Percentiles rank a stretch among this genome's conserved stretches.
Evolutionary conservation across 2,113 vertebrate genomes (phyloP).

Genomic region (Ammospiza nelsoni): DNA sequence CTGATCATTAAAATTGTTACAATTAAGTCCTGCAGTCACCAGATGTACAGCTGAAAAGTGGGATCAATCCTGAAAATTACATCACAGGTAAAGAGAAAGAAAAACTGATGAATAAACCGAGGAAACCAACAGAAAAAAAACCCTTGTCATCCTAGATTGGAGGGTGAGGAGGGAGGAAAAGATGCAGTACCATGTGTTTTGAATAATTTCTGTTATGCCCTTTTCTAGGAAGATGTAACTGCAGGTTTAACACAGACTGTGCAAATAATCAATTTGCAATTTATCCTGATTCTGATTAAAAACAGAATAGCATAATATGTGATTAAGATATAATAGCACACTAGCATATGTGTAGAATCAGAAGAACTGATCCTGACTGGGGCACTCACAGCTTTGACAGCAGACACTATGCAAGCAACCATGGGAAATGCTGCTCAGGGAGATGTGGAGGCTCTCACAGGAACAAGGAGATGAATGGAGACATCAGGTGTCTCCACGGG

Average conservation of each 20-base stretch:
- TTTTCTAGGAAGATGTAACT: not conserved
- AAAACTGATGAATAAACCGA: not conserved
- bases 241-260: not conserved
- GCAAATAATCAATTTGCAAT: not conserved
- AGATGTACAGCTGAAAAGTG: not conserved
- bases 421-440: not conserved
- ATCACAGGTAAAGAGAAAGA: not conserved
- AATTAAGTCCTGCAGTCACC: not conserved
- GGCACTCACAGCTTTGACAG: not conserved
- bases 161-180: not conserved
- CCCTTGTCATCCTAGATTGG: not conserved
- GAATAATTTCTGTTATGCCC: not conserved
- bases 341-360: not conserved
- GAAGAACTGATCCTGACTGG: not conserved
- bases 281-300: not conserved
- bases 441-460: not conserved
- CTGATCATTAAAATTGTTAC: not conserved
- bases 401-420: not conserved
- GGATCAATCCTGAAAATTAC: not conserved
- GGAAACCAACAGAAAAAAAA: not conserved
- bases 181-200: not conserved
- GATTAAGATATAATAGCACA: no score
- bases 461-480: not conserved
- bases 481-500: not conserved
- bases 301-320: not conserved